Evolutionary conservation across 2,888 invertebrate genomes (phyloP), one percentile per base, ranked within the genome.

Genomic region (Diarsia dahlii): DNA sequence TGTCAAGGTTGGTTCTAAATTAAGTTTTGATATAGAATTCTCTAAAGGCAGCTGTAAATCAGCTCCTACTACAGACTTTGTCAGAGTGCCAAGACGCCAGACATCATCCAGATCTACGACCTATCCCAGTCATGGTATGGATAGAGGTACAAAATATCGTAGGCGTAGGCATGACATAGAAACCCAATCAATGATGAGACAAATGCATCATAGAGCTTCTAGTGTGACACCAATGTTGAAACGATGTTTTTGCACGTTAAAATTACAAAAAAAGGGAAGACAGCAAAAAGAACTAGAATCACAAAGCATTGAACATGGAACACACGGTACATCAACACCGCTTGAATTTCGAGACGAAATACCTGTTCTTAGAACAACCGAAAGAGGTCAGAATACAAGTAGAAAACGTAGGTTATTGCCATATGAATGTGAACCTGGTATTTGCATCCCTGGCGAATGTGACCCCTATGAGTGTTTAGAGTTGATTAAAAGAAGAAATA

Each of bases 171-270:
- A 67, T 13, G 69, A 75, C 23, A 83, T 54, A 62, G 76, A 84
- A 66, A 79, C 84, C 8, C 84, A 88, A 80, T 85, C 82, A 9
- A 63, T 28, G 50, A 50, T 72, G 65, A 80, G 58, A 54, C 75
- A 86, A 69, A 82, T 87, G 67, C 78, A 76, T 80, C 75, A 85
- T 76, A 84, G 67, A 75, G 74, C 77, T 20, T 86, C 89, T 9
- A 79, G 64, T 64, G 83, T 79, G 34, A 78, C 79, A 34, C 87
- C 87, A 12, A 83, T 83, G 54, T 65, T 89, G 67, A 89, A 90
- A 82, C 85, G 91, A 79, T 92, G 93, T 88, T 92, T 91, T 71
- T 91, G 89, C 76, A 90, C 91, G 18, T 79, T 88, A 12, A 90
- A 90, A 69, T 84, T 91, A 50, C 87, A 88, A 62, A 89, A 88